phyloP scores from a whole-genome alignment of 2,888 invertebrate genomes.

The Campopleginae sp. region DNA sequence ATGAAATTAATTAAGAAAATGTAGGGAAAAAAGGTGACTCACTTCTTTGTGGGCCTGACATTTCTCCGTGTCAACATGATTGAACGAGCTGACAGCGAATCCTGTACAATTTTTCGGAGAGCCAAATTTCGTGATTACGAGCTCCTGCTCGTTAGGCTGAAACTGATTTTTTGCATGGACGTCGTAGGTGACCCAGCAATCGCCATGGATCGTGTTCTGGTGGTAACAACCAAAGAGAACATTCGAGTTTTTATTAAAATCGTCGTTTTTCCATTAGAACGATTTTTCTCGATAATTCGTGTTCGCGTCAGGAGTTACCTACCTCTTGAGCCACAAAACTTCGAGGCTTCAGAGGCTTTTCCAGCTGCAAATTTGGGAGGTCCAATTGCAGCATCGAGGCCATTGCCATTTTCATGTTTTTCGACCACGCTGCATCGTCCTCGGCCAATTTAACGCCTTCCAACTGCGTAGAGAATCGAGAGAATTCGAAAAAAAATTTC shows the following conservation, averaged over 20 bases:
- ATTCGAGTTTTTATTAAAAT: slow-evolving; percentile 69
- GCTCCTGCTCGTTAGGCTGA: slow-evolving; percentile 61
- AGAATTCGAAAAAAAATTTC: background rate
- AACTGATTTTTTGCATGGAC: slow-evolving; percentile 72
- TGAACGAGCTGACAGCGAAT: slow-evolving; percentile 74
- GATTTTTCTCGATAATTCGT: slow-evolving; percentile 67
- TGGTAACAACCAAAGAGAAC: slow-evolving; percentile 85
- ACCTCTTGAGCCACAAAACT: slow-evolving; percentile 80
- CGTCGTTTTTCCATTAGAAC: background rate
- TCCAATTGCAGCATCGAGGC: slow-evolving; percentile 83
- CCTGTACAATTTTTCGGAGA: slow-evolving; percentile 76
- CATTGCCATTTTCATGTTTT: slow-evolving; percentile 83
- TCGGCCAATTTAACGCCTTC: slow-evolving; percentile 77
- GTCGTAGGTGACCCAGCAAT: slow-evolving; percentile 79
- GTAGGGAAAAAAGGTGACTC: too few relatives aligned
- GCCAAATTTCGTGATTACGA: slow-evolving; percentile 79
- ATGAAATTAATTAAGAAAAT: too few relatives aligned
- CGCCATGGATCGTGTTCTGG: slow-evolving; percentile 83
- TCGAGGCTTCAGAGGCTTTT: slow-evolving; percentile 71
- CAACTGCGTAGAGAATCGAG: slow-evolving; percentile 67
- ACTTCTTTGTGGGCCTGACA: slow-evolving; percentile 72
- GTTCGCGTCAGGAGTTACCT: slow-evolving; percentile 84
- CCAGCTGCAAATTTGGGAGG: slow-evolving; percentile 66
- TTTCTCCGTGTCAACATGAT: slow-evolving; percentile 72
- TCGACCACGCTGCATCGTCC: slow-evolving; percentile 80